Conservation (phyloP, 2,113 vertebrate genomes). For the Tautogolabrus adspersus region DNA sequence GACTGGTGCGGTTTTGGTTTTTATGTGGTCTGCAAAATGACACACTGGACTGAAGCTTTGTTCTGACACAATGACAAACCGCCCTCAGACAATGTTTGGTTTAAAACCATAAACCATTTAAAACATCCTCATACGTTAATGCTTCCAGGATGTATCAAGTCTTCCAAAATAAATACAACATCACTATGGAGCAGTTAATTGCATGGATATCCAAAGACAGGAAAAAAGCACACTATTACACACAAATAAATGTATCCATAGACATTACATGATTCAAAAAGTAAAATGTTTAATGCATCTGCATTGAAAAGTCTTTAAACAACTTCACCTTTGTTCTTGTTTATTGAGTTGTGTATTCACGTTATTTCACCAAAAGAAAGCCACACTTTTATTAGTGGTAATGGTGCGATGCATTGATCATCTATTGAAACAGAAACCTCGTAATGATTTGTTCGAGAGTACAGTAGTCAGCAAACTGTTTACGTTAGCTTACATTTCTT, state of each 20-base stretch:
- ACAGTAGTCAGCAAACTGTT: too few species aligned
- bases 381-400: too few species aligned
- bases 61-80: constrained; percentile 58
- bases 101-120: constrained; percentile 48
- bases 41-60: constrained; percentile 45
- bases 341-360: too few species aligned
- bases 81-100: constrained; percentile 45
- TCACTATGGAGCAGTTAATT: neutral
- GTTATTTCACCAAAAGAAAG: too few species aligned
- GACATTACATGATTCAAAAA: neutral
- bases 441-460: too few species aligned
- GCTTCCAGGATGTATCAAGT: constrained; percentile 24
- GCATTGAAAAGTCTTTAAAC: too few species aligned
- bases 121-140: constrained; percentile 38
- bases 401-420: too few species aligned
- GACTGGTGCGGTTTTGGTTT: constrained; percentile 51
- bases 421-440: too few species aligned
- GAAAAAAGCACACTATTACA: neutral
- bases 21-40: constrained; percentile 56
- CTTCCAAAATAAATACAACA: constrained; percentile 33
- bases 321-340: neutral
- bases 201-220: neutral
- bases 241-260: too few species aligned
- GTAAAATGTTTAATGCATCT: neutral
- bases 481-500: too few species aligned